phyloP scores from a whole-genome alignment of 2,888 invertebrate species.

The Cephus rjabovi region DNA sequence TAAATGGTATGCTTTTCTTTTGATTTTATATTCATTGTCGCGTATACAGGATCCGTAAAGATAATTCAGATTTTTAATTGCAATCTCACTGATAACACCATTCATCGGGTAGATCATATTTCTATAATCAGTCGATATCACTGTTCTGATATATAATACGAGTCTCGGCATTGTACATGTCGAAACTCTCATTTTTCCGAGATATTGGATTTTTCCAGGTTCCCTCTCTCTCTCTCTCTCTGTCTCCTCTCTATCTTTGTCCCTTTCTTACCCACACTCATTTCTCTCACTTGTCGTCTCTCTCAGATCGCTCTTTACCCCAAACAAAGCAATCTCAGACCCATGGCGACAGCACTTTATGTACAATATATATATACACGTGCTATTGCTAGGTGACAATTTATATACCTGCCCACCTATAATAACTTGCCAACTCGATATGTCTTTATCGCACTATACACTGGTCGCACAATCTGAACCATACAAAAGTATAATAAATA shows the following conservation, averaged over 20 bases:
- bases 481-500: not conserved
- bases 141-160: not conserved
- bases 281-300: constrained; percentile 15
- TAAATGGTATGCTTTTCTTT: not conserved
- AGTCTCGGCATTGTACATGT: not conserved
- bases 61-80: not conserved
- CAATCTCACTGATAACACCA: not conserved
- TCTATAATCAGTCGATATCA: not conserved
- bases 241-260: constrained; percentile 15
- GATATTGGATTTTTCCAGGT: constrained; percentile 48
- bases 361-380: constrained; percentile 27
- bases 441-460: constrained; percentile 51
- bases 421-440: constrained; percentile 61
- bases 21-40: not conserved
- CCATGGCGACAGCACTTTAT: constrained; percentile 51
- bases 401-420: constrained; percentile 57
- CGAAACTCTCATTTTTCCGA: constrained; percentile 45
- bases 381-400: constrained; percentile 62
- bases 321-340: constrained; percentile 62
- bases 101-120: not conserved
- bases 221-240: constrained; percentile 10
- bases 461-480: not conserved
- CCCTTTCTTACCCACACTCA: constrained; percentile 18
- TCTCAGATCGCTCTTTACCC: constrained; percentile 49
- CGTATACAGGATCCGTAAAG: not conserved